A percentile compares a stretch with the other conserved stretches of the same genome.
Evolutionary conservation across 2,797 vertebrate genomes (phyloP).

Genomic region (Pipistrellus kuhlii): DNA sequence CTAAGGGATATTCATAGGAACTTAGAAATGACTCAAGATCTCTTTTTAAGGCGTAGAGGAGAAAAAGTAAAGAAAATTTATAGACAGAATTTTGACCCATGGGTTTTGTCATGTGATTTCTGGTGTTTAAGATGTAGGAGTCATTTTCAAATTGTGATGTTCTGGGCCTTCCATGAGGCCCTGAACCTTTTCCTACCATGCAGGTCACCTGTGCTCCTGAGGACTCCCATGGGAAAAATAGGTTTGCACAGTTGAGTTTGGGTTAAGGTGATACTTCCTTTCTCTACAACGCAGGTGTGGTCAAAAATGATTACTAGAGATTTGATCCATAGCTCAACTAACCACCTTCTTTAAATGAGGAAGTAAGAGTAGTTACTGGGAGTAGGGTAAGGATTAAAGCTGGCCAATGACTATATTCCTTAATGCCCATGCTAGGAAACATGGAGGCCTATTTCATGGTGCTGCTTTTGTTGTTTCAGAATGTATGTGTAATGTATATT

Average conservation of each 20-base stretch:
- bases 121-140: neutral
- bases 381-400: neutral
- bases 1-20: conserved; percentile 71
- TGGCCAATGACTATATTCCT: neutral
- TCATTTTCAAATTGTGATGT: neutral
- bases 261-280: neutral
- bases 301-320: neutral
- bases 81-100: conserved; percentile 45
- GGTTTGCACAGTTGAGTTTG: neutral
- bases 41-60: conserved; percentile 65
- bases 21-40: conserved; percentile 58
- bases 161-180: neutral
- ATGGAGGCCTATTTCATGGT: neutral
- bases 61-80: conserved; percentile 52
- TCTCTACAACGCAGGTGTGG: neutral
- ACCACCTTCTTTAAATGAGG: neutral
- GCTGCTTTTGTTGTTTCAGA: neutral
- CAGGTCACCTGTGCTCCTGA: neutral
- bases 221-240: neutral
- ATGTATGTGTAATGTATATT: neutral
- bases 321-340: neutral
- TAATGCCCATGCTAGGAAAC: neutral
- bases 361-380: neutral
- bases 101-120: neutral
- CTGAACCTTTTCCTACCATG: neutral